phyloP scores from a whole-genome alignment of 2,888 invertebrate species.

The Meiosimyza platycephala region DNA sequence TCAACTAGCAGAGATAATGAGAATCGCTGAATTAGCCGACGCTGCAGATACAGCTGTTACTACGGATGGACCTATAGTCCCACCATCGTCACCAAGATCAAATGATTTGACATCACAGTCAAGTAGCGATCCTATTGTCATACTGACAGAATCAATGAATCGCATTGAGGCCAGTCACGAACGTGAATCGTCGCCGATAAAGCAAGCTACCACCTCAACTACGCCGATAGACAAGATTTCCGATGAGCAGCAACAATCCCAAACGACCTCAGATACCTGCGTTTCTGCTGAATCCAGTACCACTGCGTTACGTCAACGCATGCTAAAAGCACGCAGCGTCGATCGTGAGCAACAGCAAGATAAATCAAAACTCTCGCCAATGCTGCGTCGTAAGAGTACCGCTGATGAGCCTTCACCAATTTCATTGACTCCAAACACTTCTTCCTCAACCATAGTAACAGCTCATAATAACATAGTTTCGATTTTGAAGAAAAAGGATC shows the following conservation, averaged over 20 bases:
- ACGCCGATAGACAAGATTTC: neutral
- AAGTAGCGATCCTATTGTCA: conserved; percentile 25
- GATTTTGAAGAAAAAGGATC: conserved; percentile 76
- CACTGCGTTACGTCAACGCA: conserved; percentile 48
- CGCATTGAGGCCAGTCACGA: conserved; percentile 44
- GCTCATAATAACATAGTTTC: conserved; percentile 71
- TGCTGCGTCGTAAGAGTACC: conserved; percentile 62
- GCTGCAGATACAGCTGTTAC: conserved; percentile 26
- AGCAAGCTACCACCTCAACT: conserved; percentile 33
- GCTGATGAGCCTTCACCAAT: conserved; percentile 65
- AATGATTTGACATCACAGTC: neutral
- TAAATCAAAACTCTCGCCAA: conserved; percentile 55
- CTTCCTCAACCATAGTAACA: neutral
- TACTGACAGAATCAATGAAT: conserved; percentile 40
- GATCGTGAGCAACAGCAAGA: conserved; percentile 45
- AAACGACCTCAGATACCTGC: neutral
- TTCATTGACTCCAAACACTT: conserved; percentile 14
- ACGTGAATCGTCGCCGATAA: conserved; percentile 25
- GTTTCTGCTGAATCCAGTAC: conserved; percentile 34
- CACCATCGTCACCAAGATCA: conserved; percentile 7
- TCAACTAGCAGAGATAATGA: conserved; percentile 65
- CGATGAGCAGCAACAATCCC: neutral
- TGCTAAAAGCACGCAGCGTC: conserved; percentile 54
- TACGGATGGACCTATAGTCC: conserved; percentile 20
- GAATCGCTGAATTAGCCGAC: conserved; percentile 61